Evolutionary conservation across 2,797 vertebrate species (phyloP).

Genomic region (Aythya fuligula): DNA sequence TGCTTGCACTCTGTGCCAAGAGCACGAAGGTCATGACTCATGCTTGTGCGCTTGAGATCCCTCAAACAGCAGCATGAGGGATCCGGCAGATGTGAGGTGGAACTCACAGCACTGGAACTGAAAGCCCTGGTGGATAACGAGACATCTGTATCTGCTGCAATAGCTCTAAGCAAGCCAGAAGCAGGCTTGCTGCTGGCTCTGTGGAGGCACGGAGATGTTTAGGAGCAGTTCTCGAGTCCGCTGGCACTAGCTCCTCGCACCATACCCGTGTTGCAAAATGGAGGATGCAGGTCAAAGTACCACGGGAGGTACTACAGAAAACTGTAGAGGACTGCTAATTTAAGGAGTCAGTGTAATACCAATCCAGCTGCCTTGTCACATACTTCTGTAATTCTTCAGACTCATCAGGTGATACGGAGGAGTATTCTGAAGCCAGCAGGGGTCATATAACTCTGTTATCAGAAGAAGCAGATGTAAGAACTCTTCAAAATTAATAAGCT

Average conservation of each 20-base stretch:
- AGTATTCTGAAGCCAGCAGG: conserved; percentile 42
- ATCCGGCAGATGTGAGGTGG: neutral
- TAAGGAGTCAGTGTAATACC: conserved; percentile 8
- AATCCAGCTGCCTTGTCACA: conserved; percentile 28
- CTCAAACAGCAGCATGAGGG: neutral
- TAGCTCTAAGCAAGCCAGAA: accelerated
- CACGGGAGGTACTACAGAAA: neutral
- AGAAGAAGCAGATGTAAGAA: conserved; percentile 49
- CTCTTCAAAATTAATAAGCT: conserved; percentile 61
- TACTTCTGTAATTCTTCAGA: conserved; percentile 2
- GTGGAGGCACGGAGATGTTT: accelerated
- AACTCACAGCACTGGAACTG: neutral
- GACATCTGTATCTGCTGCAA: neutral
- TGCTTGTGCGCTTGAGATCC: neutral
- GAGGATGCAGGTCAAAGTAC: neutral
- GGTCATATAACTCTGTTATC: conserved; percentile 32
- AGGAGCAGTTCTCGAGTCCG: neutral
- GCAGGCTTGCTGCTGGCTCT: neutral
- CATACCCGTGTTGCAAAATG: neutral
- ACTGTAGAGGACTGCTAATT: neutral
- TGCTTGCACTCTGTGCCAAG: neutral
- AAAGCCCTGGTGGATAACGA: neutral
- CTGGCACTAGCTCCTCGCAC: neutral
- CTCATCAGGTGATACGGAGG: conserved; percentile 24
- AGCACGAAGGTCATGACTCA: neutral